Evolutionary conservation across 2,113 vertebrate genomes (phyloP).

Genomic region (Nycticebus coucang): DNA sequence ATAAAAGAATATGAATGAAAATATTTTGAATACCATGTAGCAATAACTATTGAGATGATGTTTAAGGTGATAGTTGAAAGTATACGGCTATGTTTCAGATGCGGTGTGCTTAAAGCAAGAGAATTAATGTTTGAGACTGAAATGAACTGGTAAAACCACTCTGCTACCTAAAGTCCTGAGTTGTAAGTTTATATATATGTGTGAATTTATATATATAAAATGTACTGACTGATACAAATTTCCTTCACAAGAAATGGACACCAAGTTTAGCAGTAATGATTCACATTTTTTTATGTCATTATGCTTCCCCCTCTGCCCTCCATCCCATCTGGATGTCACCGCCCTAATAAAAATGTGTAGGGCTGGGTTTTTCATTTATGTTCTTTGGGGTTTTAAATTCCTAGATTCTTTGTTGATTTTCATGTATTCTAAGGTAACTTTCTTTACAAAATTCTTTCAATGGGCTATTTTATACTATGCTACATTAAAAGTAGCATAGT

Average conservation of each 20-base stretch:
- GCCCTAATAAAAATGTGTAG: slow-evolving; percentile 30
- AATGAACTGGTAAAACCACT: background rate
- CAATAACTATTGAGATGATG: slow-evolving; percentile 8
- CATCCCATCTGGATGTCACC: slow-evolving; percentile 58
- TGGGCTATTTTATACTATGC: background rate
- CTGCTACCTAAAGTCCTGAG: background rate
- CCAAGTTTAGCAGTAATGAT: background rate
- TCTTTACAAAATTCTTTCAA: slow-evolving; percentile 67
- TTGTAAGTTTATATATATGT: background rate
- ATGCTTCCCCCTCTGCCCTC: slow-evolving; percentile 32
- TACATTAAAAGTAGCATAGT: background rate
- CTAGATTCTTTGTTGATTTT: slow-evolving; percentile 59
- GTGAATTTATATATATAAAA: background rate
- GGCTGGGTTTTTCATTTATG: slow-evolving; percentile 38
- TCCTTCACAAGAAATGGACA: background rate
- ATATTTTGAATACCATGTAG: slow-evolving; percentile 21
- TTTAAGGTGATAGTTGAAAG: background rate
- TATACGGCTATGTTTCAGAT: background rate
- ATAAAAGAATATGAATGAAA: slow-evolving; percentile 37
- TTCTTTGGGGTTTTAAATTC: slow-evolving; percentile 50
- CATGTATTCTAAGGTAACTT: slow-evolving; percentile 55
- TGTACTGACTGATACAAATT: background rate
- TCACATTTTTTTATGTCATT: background rate
- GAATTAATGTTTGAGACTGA: background rate
- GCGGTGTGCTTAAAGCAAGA: background rate